Base-by-base conservation (phyloP, 2,888 invertebrate genomes). In the Pheosia gnoma region DNA sequence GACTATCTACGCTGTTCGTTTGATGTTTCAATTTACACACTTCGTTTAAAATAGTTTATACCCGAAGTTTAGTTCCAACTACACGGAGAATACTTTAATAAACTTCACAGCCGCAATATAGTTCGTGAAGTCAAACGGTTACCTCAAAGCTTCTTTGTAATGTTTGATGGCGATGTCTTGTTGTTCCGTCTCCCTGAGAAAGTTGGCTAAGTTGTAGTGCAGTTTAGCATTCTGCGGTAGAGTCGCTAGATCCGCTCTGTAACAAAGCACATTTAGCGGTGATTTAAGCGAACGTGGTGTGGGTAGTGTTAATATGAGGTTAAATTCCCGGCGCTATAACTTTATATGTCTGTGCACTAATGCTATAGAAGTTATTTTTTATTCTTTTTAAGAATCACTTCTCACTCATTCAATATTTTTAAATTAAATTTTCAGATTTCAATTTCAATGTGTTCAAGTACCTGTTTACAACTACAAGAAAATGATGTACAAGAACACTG, bases 161-260 rank as follows among this genome's bases (percentile, higher is more conserved):
- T 97, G 97, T 79, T 95, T 91, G 83, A 96, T 95, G 62, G 98
- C 97, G 74, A 94, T 91, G 78, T 96, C 96, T 70, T 95, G 95
- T 80, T 96, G 94, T 59, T 96, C 96, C 37, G 95, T 95, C 88
- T 98, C 97, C 75, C 96, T 95, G 68, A 97, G 95, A 86, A 96
- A 96, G 95, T 98, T 98, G 62, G 96, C 98, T 82, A 96, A 97
- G 94, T 98, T 98, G 94, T 97, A 98, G 94, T 98, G 97, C 95
- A 97, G 96, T 94, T 98, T 98, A 75, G 98, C 97, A 90, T 98
- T 98, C 88, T 97, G 96, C 58, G 98, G 98, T 77, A 97, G 91
- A 73, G 96, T 96, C 87, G 95, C 94, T 82, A 98, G 93, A 74
- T 98, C 98, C 79, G 97, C 96, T 83, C 98, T 97, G 94, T 88